Base-by-base conservation (phyloP, 2,888 invertebrate genomes). In the Philopedon plagiatum region DNA sequence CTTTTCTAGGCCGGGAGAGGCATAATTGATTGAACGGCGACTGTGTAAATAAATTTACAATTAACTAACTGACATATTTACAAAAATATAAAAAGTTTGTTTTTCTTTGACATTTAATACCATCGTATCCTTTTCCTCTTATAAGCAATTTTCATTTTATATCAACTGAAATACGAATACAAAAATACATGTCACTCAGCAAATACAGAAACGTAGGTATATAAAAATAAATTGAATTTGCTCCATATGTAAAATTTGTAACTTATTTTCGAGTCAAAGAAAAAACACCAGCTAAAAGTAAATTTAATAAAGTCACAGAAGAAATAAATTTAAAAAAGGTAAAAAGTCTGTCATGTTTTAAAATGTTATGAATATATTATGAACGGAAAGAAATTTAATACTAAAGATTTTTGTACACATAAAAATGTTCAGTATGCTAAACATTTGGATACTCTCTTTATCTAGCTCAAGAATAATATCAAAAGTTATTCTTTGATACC, bases 151-250 rank as follows among this genome's bases (percentile, higher is more conserved):
- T 51, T 51, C 29, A 15, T 51, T 51, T 51, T 8, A 23, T 23
- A 49, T 49, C 29, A 51, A 1, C 26, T 3, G 26, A n/a, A 26
- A 49, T 23, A 49, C n/a, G 7, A 49, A 51, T 51, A 51, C 13
- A 11, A 49, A 26, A 29, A 51, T 29, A 29, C 51, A 51, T 51
- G 26, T 29, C 29, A 21, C 51, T 51, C 8, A 29, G 51, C 23
- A 46, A 46, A 46, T 51, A 51, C 29, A 29, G 26, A 49, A 13
- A 26, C n/a, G n/a, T n/a, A n/a, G 13, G 29, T 51, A 51, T 51
- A 51, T 44, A 51, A 49, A 51, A 51, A 51, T 15, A 51, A 51
- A 51, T 51, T 51, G 51, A 51, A 51, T 51, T 51, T 26, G 11
- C 51, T 51, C 13, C 51, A 51, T 29, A 51, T 51, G 51, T 21